Evolutionary conservation across 2,797 vertebrate genomes (phyloP), one percentile per base, ranked within the genome.

Genomic region (Valencia hispanica): DNA sequence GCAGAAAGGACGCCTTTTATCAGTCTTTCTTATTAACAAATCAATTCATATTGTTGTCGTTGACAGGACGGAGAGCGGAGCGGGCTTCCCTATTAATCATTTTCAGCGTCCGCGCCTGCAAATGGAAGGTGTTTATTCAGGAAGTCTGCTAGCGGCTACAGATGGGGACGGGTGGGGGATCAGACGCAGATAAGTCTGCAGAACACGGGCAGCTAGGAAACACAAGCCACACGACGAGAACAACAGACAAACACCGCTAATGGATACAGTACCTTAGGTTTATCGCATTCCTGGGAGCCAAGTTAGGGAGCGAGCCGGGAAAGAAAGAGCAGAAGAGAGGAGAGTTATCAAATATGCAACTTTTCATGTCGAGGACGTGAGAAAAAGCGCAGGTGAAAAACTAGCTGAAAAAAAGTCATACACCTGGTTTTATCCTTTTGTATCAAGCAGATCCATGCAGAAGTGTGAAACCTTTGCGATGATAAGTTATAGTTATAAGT

Each of bases 251-350:
- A 95, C 88, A 89, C 83, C 95, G 90, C 85, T 90, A 96, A 94
- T 68, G 88, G 93, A 96, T 96, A 98, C 96, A 55, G 96, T 99
- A 99, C 97, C 97, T 99, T 96, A 91, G 96, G 92, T 96, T 99
- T 98, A 97, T 96, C 95, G 96, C 97, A 97, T 97, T 97, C 96
- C 98, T 98, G 96, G 92, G 94, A 96, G 96, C 96, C 97, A 94
- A 94, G 95, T 96, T 97, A 96, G 96, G 96, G 96, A 95, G 94
- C 94, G 93, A 96, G 96, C 95, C 94, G 94, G 96, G 95, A 86
- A 97, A 96, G 95, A 96, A 96, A 97, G n/a, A n/a, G 89, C 96
- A 97, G 96, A 97, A 95, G 96, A 97, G 95, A 97, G 96, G 93
- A 96, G 93, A 88, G 95, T 97, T 97, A 97, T 95, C 96, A 97